Evolutionary conservation across 2,797 vertebrate genomes (phyloP).

Genomic region (Oceanodroma leucorhoa): DNA sequence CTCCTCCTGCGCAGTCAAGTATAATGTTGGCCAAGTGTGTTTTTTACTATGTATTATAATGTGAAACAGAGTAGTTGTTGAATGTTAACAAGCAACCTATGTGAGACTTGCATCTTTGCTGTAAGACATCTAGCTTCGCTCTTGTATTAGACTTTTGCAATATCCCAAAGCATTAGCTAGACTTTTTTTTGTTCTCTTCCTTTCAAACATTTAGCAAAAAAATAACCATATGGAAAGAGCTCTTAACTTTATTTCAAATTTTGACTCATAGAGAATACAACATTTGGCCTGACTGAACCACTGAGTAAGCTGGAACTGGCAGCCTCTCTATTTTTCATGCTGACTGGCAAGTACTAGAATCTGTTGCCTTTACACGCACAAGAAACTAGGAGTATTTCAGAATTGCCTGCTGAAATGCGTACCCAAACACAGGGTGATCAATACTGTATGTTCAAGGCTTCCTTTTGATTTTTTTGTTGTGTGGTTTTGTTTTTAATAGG

Average conservation of each 20-base stretch:
- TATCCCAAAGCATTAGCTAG: not conserved
- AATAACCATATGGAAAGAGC: not conserved
- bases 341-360: not conserved
- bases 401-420: not conserved
- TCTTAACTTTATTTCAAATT: not conserved
- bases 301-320: not conserved
- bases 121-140: slow-evolving; percentile 11
- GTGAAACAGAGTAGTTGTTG: slow-evolving; percentile 11
- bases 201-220: not conserved
- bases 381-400: not conserved
- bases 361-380: not conserved
- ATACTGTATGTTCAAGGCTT: not conserved
- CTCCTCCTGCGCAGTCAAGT: not conserved
- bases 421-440: not conserved
- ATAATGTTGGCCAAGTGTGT: slow-evolving; percentile 8
- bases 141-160: slow-evolving; percentile 42
- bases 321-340: not conserved
- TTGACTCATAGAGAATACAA: not conserved
- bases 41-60: slow-evolving; percentile 47
- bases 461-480: not conserved
- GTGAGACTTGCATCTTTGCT: not conserved
- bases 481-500: not conserved
- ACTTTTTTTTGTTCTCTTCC: not conserved
- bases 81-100: not conserved
- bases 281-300: not conserved